Percentiles rank a stretch among this genome's conserved stretches.
Evolutionary conservation across 2,113 vertebrate genomes (phyloP).

Genomic region (Phocoena sinus): DNA sequence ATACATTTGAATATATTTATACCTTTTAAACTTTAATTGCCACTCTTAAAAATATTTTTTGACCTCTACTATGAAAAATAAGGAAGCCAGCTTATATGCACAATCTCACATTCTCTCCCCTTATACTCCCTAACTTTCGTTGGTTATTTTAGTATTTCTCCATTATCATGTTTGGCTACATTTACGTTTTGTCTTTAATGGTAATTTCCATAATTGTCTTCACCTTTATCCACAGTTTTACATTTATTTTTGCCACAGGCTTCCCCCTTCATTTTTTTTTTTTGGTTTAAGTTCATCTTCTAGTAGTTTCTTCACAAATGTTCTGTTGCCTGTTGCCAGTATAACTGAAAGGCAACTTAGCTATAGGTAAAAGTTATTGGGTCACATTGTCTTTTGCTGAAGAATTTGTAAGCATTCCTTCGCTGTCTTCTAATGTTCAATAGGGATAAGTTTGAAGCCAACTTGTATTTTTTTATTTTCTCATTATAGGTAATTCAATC

Average conservation of each 20-base stretch:
- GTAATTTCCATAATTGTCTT: not conserved
- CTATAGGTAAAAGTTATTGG: not conserved
- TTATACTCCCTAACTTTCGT: not conserved
- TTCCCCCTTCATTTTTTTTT: not conserved
- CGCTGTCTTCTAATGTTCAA: not conserved
- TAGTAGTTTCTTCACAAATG: not conserved
- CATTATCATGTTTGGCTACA: not conserved
- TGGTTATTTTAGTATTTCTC: not conserved
- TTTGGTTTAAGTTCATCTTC: conserved; percentile 2
- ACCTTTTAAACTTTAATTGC: not conserved
- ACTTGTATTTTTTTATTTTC: not conserved
- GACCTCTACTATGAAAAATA: not conserved
- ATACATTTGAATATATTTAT: not conserved
- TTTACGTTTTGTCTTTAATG: not conserved
- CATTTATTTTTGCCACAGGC: not conserved
- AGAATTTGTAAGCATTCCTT: not conserved
- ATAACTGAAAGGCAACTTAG: not conserved
- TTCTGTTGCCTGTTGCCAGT: not conserved
- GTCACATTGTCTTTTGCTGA: not conserved
- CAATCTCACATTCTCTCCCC: not conserved
- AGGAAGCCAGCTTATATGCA: not conserved
- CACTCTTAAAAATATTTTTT: not conserved
- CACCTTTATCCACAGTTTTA: not conserved
- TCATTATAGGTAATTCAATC: not conserved
- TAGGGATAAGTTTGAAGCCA: not conserved